Percentiles rank a stretch among this genome's conserved stretches.
Conservation (phyloP, 2,888 invertebrate genomes). For the Xestobium rufovillosum region DNA sequence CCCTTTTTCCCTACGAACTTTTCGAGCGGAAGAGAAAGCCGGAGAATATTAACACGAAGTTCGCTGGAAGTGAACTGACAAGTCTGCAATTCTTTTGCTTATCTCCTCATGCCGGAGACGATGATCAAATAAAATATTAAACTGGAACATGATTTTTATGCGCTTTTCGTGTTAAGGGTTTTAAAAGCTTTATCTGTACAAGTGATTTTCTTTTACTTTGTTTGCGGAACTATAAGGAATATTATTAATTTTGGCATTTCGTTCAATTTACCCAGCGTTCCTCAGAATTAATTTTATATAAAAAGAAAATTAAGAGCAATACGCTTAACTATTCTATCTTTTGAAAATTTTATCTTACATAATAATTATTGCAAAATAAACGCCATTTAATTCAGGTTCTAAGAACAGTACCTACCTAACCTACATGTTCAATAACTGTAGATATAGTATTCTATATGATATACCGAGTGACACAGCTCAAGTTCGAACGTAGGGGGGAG, state of each 20-base stretch:
- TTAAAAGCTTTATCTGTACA: constrained; percentile 36
- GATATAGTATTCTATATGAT: no score
- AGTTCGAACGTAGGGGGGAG: no score
- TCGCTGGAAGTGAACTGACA: constrained; percentile 17
- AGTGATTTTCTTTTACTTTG: constrained; percentile 25
- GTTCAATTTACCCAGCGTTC: constrained; percentile 10
- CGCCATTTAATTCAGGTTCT: no score
- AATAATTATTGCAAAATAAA: no score
- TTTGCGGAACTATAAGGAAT: constrained; percentile 24
- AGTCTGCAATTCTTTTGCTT: constrained; percentile 35
- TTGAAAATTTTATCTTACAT: no score
- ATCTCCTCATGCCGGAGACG: constrained; percentile 37
- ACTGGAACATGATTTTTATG: constrained; percentile 43
- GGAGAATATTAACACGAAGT: constrained; percentile 11
- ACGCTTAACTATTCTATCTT: no score
- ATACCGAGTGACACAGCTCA: no score
- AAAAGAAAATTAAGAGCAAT: no score
- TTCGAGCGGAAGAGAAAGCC: constrained; percentile 20
- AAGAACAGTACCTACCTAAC: no score
- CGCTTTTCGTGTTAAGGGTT: constrained; percentile 41
- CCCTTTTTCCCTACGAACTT: constrained; percentile 12
- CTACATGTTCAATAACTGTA: no score
- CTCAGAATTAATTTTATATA: no score
- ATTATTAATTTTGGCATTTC: constrained; percentile 20
- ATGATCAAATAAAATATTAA: constrained; percentile 45